Conservation (phyloP, 2,113 vertebrate genomes). For the Sander vitreus region DNA sequence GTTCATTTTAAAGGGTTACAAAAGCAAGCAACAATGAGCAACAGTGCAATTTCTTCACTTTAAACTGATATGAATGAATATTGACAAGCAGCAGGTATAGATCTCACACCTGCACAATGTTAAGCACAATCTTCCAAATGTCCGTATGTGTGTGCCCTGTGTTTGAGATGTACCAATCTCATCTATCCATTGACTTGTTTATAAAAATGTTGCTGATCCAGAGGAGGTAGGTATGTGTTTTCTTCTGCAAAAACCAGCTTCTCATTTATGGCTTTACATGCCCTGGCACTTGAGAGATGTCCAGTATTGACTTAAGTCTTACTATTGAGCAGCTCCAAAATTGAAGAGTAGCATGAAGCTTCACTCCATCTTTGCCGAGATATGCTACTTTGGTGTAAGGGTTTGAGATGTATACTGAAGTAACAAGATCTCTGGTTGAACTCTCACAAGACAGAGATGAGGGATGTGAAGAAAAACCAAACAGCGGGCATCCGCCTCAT, state of each 20-base stretch:
- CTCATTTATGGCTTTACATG: constrained; percentile 11
- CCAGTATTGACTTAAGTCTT: constrained; percentile 6
- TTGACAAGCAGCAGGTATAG: background rate
- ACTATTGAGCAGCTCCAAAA: background rate
- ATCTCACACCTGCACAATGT: background rate
- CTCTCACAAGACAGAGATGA: constrained; percentile 70
- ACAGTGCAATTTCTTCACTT: background rate
- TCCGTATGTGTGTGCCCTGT: background rate
- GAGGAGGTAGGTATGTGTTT: background rate
- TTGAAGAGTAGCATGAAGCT: constrained; percentile 16
- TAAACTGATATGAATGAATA: background rate
- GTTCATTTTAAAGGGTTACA: background rate
- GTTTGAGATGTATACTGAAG: constrained; percentile 58
- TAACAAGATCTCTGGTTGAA: constrained; percentile 70
- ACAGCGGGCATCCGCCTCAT: constrained; percentile 74
- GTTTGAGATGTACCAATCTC: background rate
- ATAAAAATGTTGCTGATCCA: background rate
- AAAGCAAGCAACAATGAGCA: background rate
- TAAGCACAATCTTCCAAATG: background rate
- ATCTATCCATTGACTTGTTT: background rate
- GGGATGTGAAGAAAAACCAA: constrained; percentile 77
- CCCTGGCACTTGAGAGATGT: constrained; percentile 4
- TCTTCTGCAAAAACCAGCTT: constrained; percentile 16
- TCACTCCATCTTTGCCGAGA: constrained; percentile 25
- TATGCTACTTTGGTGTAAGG: constrained; percentile 34